Conservation (phyloP, 2,888 invertebrate genomes). For the Boloria selene region DNA sequence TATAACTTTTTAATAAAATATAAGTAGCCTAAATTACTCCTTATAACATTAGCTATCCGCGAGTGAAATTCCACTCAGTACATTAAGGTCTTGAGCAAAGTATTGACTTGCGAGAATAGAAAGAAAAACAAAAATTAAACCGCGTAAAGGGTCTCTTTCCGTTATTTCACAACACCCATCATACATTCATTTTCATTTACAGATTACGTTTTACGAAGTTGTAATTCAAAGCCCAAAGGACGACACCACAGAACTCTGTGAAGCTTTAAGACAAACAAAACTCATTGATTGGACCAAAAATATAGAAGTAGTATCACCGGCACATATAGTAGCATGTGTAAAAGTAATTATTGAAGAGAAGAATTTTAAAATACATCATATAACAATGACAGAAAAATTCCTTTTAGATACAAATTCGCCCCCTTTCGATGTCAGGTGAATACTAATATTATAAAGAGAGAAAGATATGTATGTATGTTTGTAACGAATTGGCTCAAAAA, state of each 20-base stretch:
- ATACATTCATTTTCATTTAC: slow-evolving; percentile 34
- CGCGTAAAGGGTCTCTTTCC: no score
- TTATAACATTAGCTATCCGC: no score
- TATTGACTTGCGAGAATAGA: no score
- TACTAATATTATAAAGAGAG: no score
- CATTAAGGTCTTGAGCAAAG: no score
- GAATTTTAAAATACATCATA: slow-evolving; percentile 37
- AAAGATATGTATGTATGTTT: no score
- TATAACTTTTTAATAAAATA: no score
- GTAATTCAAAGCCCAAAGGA: slow-evolving; percentile 53
- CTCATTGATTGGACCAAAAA: slow-evolving; percentile 53
- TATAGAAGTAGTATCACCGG: slow-evolving; percentile 47
- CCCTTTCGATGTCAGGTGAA: slow-evolving; percentile 43
- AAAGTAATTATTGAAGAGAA: slow-evolving; percentile 41
- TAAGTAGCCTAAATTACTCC: no score
- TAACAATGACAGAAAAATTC: slow-evolving; percentile 42
- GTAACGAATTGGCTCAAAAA: no score
- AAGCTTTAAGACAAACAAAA: slow-evolving; percentile 53
- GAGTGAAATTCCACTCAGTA: no score
- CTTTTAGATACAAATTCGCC: slow-evolving; percentile 45
- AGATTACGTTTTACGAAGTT: slow-evolving; percentile 54
- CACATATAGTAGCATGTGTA: slow-evolving; percentile 49
- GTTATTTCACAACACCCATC: no score
- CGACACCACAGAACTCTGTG: slow-evolving; percentile 51
- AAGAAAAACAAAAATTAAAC: no score